A percentile compares a stretch with the other conserved stretches of the same genome.
phyloP scores from a whole-genome alignment of 1,140 invertebrate species.

The Neodiprion lecontei region DNA sequence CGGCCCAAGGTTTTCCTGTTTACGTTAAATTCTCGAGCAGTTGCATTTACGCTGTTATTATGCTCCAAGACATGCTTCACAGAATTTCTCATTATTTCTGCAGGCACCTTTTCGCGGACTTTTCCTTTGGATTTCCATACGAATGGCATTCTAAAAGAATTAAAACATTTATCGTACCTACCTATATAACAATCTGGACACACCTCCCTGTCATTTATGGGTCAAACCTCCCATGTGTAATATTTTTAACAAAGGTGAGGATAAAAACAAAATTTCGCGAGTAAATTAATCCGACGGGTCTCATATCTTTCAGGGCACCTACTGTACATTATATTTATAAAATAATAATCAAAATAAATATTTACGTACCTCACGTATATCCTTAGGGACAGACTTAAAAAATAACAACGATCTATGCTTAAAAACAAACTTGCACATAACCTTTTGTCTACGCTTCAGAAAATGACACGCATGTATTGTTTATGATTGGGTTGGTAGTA shows the following conservation, averaged over 20 bases:
- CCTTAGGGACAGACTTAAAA: neutral
- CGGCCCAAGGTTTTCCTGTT: conserved; percentile 10
- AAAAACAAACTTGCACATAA: neutral
- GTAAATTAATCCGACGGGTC: neutral
- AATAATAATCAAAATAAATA: neutral
- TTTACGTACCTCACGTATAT: neutral
- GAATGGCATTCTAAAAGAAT: neutral
- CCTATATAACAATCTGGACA: neutral
- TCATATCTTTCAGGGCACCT: no score
- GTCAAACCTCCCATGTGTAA: conserved; percentile 23
- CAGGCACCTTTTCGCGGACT: neutral
- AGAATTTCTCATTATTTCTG: neutral
- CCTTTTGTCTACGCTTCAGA: neutral
- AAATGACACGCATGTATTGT: neutral
- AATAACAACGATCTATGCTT: neutral
- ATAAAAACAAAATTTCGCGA: neutral
- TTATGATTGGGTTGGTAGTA: neutral
- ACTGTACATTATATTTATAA: neutral
- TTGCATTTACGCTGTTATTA: neutral
- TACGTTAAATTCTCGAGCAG: neutral
- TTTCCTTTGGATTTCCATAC: neutral
- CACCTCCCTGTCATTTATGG: neutral
- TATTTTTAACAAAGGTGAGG: neutral
- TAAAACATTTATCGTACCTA: no score
- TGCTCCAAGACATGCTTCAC: neutral